These are phyloP conservation scores for Eueremaeus valkanovi DNA, from an alignment of 2,888 invertebrate species.

Conservation along the genomic window DNA sequence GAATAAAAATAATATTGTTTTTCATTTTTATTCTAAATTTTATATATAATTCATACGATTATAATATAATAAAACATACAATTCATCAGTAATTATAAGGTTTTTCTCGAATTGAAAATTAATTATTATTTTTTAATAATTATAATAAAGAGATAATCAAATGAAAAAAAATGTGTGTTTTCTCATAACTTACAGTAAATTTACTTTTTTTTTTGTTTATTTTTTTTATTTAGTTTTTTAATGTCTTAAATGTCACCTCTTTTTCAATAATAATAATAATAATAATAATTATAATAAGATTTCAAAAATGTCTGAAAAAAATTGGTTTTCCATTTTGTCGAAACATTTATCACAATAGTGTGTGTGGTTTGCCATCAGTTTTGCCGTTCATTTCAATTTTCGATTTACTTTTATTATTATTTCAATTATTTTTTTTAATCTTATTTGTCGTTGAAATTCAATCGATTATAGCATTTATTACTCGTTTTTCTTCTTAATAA, in stretches of 20 bases:
- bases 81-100: not conserved
- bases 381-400: not conserved
- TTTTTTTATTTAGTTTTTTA: no score
- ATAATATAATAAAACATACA: not conserved
- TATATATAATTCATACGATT: not conserved
- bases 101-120: not conserved
- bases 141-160: not conserved
- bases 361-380: conserved; percentile 4
- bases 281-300: not conserved
- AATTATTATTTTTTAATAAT: not conserved
- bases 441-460: not conserved
- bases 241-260: not conserved
- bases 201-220: no score
- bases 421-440: not conserved
- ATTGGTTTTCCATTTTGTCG: no score
- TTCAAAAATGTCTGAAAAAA: not conserved
- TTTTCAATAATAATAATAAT: conserved; percentile 13
- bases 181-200: conserved; percentile 9
- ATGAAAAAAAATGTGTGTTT: conserved; percentile 9
- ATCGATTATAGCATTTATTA: not conserved
- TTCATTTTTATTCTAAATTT: not conserved
- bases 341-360: not conserved
- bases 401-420: not conserved
- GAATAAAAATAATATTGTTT: not conserved
- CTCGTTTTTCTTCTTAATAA: conserved; percentile 33